Percentiles rank a stretch among this genome's conserved stretches.
phyloP scores from a whole-genome alignment of 2,797 vertebrate genomes.

The Urocyon cinereoargenteus region DNA sequence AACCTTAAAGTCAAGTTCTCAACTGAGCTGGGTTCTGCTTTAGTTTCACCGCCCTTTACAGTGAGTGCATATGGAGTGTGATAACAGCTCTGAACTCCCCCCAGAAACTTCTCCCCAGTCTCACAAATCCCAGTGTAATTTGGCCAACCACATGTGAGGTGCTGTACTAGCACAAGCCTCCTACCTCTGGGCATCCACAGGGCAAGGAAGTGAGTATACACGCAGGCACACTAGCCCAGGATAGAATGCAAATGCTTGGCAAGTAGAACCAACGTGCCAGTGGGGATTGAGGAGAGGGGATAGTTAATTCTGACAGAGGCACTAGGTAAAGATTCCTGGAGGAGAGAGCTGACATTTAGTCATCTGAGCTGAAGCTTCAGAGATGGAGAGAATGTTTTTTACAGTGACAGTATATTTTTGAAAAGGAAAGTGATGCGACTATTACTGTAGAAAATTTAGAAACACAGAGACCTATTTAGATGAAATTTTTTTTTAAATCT shows the following conservation, averaged over 20 bases:
- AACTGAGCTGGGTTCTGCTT: background rate
- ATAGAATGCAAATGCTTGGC: background rate
- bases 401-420: background rate
- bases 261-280: background rate
- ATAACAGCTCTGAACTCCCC: background rate
- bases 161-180: background rate
- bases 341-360: background rate
- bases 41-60: background rate
- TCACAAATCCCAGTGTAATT: background rate
- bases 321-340: background rate
- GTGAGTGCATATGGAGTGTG: background rate
- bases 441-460: constrained; percentile 18
- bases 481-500: background rate
- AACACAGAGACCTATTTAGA: background rate
- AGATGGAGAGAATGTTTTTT: background rate
- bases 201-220: background rate
- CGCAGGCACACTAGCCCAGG: background rate
- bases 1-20: background rate
- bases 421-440: background rate
- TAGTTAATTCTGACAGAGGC: background rate
- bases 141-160: background rate
- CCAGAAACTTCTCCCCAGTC: background rate
- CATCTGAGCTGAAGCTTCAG: background rate
- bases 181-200: background rate
- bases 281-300: background rate